Base-by-base conservation (phyloP, 2,888 invertebrate genomes). In the Cybosia mesomella region DNA sequence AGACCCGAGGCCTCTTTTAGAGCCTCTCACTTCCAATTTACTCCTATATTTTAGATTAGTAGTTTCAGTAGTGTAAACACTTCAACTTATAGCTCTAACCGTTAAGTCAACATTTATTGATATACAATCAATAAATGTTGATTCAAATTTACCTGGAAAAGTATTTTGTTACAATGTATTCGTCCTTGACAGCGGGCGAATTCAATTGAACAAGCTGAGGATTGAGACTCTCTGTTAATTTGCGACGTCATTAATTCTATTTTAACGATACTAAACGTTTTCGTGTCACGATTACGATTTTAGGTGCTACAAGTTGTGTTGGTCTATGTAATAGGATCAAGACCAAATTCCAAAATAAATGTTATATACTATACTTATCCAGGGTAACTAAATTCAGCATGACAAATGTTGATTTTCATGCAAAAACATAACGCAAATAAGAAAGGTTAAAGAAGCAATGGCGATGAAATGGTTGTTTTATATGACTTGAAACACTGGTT, bases 231-330 rank as follows among this genome's bases (percentile, higher is more conserved):
- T 85, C 77, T 84, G 85, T 89, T 89, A 90, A 90, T 90, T 91
- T 91, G 88, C 79, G 86, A 88, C 85, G 83, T 80, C 89, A 86
- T 91, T 89, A 89, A 91, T 89, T 89, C 84, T 76, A 81, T 85
- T 91, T 91, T 91, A 89, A 92, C 87, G 90, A 87, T 85, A 83
- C 79, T 72, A 77, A 87, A 89, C 88, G 91, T 91, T 91, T 91
- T 91, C 85, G 87, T 87, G 82, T 84, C 75, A 81, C 82, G 80
- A 86, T 89, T 86, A 88, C 85, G 77, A 84, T 80, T 87, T 85
- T 84, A 83, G 75, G 75, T 80, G 67, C 63, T 71, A 59, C 68
- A 61, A 68, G 67, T 69, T 76, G 74, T 67, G 68, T 70, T 70
- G 82, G 83, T 79, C 74, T 75, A 83, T 67, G 67, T 67, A 8